These are phyloP conservation scores for Oxystoma pomonae DNA, from an alignment of 2,888 invertebrate species.

Conservation along the genomic window DNA sequence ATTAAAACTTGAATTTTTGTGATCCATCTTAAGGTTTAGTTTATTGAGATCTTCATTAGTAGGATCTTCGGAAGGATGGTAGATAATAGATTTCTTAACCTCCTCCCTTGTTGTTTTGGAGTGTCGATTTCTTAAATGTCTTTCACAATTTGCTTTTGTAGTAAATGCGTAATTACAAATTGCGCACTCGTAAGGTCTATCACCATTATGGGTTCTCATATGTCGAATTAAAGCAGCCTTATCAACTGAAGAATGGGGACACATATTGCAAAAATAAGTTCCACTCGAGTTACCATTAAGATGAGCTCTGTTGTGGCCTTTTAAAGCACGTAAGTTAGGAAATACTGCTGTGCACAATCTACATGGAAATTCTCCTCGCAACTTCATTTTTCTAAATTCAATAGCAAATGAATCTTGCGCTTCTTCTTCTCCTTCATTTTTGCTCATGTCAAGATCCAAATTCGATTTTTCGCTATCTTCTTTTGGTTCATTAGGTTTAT, in stretches of 20 bases:
- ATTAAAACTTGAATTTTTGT: slow-evolving; percentile 46
- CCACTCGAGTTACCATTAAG: slow-evolving; percentile 69
- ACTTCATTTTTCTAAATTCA: slow-evolving; percentile 84
- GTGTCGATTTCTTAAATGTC: slow-evolving; percentile 89
- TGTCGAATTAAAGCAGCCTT: slow-evolving; percentile 89
- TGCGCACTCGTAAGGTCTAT: slow-evolving; percentile 90
- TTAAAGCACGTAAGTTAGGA: slow-evolving; percentile 83
- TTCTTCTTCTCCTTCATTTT: slow-evolving; percentile 62
- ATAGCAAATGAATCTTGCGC: slow-evolving; percentile 80
- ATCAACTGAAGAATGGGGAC: slow-evolving; percentile 83
- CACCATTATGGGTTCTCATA: slow-evolving; percentile 92
- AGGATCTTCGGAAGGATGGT: slow-evolving; percentile 82
- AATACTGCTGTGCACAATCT: slow-evolving; percentile 84
- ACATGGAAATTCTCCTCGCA: slow-evolving; percentile 87
- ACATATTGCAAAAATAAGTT: slow-evolving; percentile 91
- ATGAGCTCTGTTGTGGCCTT: slow-evolving; percentile 87
- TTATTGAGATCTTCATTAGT: slow-evolving; percentile 69
- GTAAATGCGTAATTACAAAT: slow-evolving; percentile 97
- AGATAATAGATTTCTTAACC: slow-evolving; percentile 82
- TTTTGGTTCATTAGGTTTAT: slow-evolving; percentile 29
- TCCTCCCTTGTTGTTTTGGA: slow-evolving; percentile 82
- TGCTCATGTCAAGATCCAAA: slow-evolving; percentile 20
- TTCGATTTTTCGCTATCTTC: slow-evolving; percentile 29
- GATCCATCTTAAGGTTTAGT: slow-evolving; percentile 51
- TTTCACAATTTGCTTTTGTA: slow-evolving; percentile 95